Base-by-base conservation (phyloP, 2,113 vertebrate species). In the Tapirus terrestris region DNA sequence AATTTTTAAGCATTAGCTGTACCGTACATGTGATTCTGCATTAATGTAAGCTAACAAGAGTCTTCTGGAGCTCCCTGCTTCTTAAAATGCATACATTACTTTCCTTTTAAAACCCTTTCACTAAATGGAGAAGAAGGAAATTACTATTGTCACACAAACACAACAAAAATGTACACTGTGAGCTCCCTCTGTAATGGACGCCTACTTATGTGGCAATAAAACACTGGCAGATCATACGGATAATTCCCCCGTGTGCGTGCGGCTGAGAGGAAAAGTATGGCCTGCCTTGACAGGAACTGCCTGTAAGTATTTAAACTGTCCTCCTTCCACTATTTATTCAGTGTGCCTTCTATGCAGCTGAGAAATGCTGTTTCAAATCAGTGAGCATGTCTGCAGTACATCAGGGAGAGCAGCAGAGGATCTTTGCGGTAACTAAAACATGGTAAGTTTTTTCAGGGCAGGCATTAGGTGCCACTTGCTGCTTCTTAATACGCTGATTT, bases 121-220 rank as follows among this genome's bases (percentile, higher is more conserved):
- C 72, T 96, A 93, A 95, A 89, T 17, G 33, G 60, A 96, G 33
- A 94, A 58, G 95, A 21, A 79, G 91, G n/a, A 96, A 97, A 97
- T 97, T 98, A 97, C 89, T 95, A 90, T 39, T 94, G 72, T 51
- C 89, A 97, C 96, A 94, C 16, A 89, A 97, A 95, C 6, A 29
- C 31, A 93, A 73, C 56, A 80, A 88, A 45, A 92, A 60, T 90
- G 48, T 53, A 45, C 21, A 61, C 8, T 65, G 23, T 43, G 33
- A 60, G 89, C 63, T 61, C 94, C 67, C 61, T 51, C 75, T 89
- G 63, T 33, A n/a, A 95, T 17, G 39, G 75, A 60, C 89, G 77
- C 58, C 81, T 95, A 97, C 94, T 96, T 82, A 10, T 0, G 51
- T 5, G 51, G 81, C 60, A 96, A 61, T 86, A 92, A 97, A 94